These are phyloP conservation scores for Trichonephila clavipes DNA, from an alignment of 1,140 invertebrate species.

Conservation along the genomic window DNA sequence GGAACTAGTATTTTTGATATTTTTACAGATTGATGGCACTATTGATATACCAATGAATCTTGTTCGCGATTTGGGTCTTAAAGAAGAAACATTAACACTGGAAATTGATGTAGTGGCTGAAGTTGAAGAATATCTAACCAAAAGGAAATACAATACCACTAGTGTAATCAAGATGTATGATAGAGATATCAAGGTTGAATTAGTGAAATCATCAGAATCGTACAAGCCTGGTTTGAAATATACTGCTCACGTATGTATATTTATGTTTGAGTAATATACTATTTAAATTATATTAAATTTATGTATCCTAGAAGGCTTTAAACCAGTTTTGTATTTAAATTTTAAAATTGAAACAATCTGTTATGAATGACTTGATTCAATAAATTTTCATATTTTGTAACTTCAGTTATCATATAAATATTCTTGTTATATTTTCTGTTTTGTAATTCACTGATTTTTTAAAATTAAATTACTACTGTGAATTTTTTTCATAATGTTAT, in stretches of 20 bases:
- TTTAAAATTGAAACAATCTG: too few species aligned
- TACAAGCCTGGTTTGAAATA: conserved; percentile 94
- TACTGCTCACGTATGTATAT: conserved; percentile 87
- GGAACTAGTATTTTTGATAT: not conserved
- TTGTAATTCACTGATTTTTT: too few species aligned
- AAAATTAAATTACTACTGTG: not conserved
- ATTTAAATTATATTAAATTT: too few species aligned
- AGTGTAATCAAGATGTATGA: conserved; percentile 88
- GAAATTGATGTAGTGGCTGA: conserved; percentile 88
- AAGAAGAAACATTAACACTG: conserved; percentile 82
- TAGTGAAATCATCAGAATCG: conserved; percentile 89
- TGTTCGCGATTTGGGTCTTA: conserved; percentile 77
- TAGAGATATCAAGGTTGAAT: conserved; percentile 90
- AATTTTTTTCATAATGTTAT: not conserved
- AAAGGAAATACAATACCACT: conserved; percentile 90
- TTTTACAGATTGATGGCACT: conserved; percentile 77
- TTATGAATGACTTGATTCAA: too few species aligned
- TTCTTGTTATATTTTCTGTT: too few species aligned
- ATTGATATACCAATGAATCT: conserved; percentile 78
- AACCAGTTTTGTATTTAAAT: too few species aligned
- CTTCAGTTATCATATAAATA: not conserved
- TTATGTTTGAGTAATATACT: not conserved
- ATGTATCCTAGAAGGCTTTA: too few species aligned
- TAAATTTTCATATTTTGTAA: not conserved
- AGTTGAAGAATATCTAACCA: conserved; percentile 90